These are phyloP conservation scores for Selene dorsalis DNA, from an alignment of 2,797 vertebrate genomes.

Conservation along the genomic window DNA sequence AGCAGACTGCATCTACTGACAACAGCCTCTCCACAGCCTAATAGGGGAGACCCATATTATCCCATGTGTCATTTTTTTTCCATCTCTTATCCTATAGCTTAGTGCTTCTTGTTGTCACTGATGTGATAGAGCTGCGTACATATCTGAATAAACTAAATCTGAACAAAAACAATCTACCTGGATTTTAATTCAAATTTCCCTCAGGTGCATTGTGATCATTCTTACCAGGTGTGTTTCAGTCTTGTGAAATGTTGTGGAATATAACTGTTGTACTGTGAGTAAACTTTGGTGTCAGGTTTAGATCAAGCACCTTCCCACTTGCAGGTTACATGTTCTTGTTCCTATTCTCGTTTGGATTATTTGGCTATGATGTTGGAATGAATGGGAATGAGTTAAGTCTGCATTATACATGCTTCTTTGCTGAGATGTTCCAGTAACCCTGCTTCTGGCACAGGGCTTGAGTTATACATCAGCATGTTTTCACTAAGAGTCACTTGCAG, in stretches of 20 bases:
- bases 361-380: neutral
- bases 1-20: slow-evolving; percentile 35
- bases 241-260: slow-evolving; percentile 7
- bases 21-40: slow-evolving; percentile 32
- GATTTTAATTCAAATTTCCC: slow-evolving; percentile 18
- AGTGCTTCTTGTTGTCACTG: slow-evolving; percentile 2
- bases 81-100: neutral
- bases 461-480: slow-evolving; percentile 16
- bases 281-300: neutral
- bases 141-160: neutral
- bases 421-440: slow-evolving; percentile 22
- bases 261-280: neutral
- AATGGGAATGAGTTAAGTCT: neutral
- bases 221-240: neutral
- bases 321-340: slow-evolving; percentile 1
- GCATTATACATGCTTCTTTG: neutral
- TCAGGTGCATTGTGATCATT: neutral
- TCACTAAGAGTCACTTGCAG: slow-evolving; percentile 32
- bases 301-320: slow-evolving; percentile 2
- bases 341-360: neutral
- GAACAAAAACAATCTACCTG: slow-evolving; percentile 4
- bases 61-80: slow-evolving; percentile 24
- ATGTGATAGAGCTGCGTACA: neutral
- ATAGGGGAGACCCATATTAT: slow-evolving; percentile 29
- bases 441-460: slow-evolving; percentile 18